Conservation (phyloP, 2,888 invertebrate species). For the Lordiphosa fenestrarum region DNA sequence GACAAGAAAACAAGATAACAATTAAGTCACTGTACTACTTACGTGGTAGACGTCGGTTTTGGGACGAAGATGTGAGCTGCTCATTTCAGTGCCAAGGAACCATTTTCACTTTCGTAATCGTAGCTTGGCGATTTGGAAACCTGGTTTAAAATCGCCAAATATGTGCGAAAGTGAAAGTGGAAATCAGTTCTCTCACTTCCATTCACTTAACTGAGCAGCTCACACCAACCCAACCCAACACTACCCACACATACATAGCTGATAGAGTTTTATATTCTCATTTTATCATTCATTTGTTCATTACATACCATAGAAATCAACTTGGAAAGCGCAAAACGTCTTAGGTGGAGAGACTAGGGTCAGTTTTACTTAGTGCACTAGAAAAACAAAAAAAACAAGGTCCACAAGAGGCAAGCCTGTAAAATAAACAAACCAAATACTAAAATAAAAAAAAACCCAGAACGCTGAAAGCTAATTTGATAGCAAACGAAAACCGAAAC, state of each 20-base stretch:
- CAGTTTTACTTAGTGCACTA: constrained; percentile 22
- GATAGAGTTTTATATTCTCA: constrained; percentile 47
- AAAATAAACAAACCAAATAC: constrained; percentile 35
- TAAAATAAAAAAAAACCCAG: not conserved
- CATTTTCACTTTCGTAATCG: too few species aligned
- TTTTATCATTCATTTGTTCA: constrained; percentile 24
- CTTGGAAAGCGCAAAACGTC: constrained; percentile 73
- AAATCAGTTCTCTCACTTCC: too few species aligned
- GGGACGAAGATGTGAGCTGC: too few species aligned
- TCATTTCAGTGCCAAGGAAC: too few species aligned
- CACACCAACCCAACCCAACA: not conserved
- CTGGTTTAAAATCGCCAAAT: too few species aligned
- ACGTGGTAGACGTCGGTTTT: too few species aligned
- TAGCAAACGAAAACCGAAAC: constrained; percentile 5
- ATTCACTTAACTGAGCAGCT: too few species aligned
- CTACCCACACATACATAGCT: constrained; percentile 43
- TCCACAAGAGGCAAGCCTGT: constrained; percentile 59
- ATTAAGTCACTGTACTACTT: constrained; percentile 48
- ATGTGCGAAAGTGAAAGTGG: too few species aligned
- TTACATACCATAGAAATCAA: constrained; percentile 49
- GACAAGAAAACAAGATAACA: constrained; percentile 12
- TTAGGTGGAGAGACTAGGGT: constrained; percentile 43
- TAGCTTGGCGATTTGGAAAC: too few species aligned
- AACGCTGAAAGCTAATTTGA: constrained; percentile 15
- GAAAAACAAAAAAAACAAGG: constrained; percentile 11